phyloP scores from a whole-genome alignment of 2,888 invertebrate species.

The Drosophila kanekoi region DNA sequence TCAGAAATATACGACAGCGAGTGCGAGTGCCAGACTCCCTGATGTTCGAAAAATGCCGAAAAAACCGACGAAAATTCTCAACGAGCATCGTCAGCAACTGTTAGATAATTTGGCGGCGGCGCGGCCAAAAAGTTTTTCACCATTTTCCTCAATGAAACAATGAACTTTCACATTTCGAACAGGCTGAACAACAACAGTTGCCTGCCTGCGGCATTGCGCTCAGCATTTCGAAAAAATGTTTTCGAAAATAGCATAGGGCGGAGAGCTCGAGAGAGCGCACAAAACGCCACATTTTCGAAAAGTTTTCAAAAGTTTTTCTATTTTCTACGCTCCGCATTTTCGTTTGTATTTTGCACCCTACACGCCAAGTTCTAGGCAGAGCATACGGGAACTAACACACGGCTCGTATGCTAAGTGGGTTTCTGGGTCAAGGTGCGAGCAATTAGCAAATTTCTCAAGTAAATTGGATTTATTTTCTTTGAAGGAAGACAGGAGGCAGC shows the following conservation, averaged over 20 bases:
- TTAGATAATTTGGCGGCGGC: conserved; percentile 71
- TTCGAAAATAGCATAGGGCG: conserved; percentile 57
- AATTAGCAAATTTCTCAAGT: conserved; percentile 42
- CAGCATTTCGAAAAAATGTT: conserved; percentile 31
- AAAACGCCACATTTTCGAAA: conserved; percentile 55
- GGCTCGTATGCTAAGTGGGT: conserved; percentile 51
- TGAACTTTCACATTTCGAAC: conserved; percentile 78
- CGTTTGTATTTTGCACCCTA: conserved; percentile 58
- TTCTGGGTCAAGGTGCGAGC: conserved; percentile 68
- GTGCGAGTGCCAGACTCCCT: not conserved
- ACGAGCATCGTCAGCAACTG: conserved; percentile 41
- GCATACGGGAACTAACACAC: conserved; percentile 40
- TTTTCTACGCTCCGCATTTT: conserved; percentile 30
- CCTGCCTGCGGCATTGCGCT: conserved; percentile 16
- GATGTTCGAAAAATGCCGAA: conserved; percentile 33
- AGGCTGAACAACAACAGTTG: conserved; percentile 34
- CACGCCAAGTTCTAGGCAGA: conserved; percentile 17
- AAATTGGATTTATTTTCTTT: conserved; percentile 17
- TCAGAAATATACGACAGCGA: conserved; percentile 6
- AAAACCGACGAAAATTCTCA: conserved; percentile 46
- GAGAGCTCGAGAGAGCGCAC: conserved; percentile 1
- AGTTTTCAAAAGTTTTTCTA: conserved; percentile 57
- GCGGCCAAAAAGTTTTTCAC: conserved; percentile 57
- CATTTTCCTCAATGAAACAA: conserved; percentile 80
- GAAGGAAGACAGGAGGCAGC: conserved; percentile 4